Evolutionary conservation across 2,888 invertebrate species (phyloP).

Genomic region (Harpagoxenus sublaevis): DNA sequence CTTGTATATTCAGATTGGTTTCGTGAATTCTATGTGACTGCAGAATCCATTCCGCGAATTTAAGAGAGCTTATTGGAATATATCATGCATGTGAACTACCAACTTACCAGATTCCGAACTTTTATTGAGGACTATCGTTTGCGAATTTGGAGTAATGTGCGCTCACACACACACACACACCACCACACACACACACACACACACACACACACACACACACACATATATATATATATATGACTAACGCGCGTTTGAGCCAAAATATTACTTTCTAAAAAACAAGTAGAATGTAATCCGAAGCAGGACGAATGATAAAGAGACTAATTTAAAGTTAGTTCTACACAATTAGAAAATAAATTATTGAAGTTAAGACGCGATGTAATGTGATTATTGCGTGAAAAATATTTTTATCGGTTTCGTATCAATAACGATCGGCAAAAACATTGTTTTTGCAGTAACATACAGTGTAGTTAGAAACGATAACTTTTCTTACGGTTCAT

Average conservation of each 20-base stretch:
- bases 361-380: not conserved
- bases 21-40: not conserved
- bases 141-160: not conserved
- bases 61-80: not conserved
- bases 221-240: too few relatives aligned
- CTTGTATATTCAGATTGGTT: not conserved
- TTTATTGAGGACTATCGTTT: slow-evolving; percentile 1
- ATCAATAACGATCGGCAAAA: not conserved
- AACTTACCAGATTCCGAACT: not conserved
- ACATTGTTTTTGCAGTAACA: not conserved
- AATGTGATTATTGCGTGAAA: not conserved
- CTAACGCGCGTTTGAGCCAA: not conserved
- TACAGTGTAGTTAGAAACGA: not conserved
- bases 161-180: too few relatives aligned
- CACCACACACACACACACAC: too few relatives aligned
- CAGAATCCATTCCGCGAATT: slow-evolving; percentile 4
- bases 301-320: not conserved
- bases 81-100: not conserved
- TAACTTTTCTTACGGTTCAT: not conserved
- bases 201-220: too few relatives aligned
- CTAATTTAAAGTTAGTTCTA: not conserved
- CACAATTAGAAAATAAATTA: not conserved
- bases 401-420: not conserved
- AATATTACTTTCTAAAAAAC: not conserved
- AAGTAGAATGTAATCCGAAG: not conserved